Conservation (phyloP, 2,797 vertebrate species). For the Borostomias antarcticus region DNA sequence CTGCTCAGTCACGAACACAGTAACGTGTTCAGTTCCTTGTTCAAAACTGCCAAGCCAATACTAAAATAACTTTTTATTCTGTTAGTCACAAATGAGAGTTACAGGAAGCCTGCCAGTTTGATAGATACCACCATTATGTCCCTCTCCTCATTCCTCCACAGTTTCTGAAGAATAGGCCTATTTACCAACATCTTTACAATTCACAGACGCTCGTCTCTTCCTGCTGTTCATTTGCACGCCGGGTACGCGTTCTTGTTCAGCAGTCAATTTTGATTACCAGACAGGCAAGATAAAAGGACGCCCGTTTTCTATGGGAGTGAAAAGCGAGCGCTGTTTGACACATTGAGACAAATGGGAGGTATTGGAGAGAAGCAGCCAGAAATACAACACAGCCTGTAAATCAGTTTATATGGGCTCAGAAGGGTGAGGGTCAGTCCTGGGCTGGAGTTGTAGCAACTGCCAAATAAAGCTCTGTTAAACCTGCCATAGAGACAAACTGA, state of each 20-base stretch:
- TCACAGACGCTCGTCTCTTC: neutral
- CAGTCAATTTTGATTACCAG: conserved; percentile 2
- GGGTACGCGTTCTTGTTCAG: neutral
- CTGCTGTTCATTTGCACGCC: neutral
- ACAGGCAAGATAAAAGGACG: neutral
- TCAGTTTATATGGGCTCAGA: neutral
- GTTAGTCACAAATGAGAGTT: neutral
- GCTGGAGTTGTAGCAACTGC: too few relatives aligned
- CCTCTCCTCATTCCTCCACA: neutral
- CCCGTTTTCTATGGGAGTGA: neutral
- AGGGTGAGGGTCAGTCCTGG: too few relatives aligned
- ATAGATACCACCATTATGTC: neutral
- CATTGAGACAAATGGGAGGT: neutral
- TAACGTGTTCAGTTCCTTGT: too few relatives aligned
- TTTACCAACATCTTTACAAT: conserved; percentile 5
- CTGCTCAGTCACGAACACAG: too few relatives aligned
- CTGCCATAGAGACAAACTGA: too few relatives aligned
- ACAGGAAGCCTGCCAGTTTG: neutral
- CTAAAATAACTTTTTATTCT: neutral
- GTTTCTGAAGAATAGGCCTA: neutral
- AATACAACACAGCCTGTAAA: neutral
- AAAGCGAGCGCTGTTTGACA: neutral
- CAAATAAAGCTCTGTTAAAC: too few relatives aligned
- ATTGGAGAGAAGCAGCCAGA: neutral
- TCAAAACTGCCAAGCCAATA: too few relatives aligned